A percentile compares a stretch with the other conserved stretches of the same genome.
Evolutionary conservation across 2,113 vertebrate species (phyloP).

Genomic region (Oenanthe melanoleuca): DNA sequence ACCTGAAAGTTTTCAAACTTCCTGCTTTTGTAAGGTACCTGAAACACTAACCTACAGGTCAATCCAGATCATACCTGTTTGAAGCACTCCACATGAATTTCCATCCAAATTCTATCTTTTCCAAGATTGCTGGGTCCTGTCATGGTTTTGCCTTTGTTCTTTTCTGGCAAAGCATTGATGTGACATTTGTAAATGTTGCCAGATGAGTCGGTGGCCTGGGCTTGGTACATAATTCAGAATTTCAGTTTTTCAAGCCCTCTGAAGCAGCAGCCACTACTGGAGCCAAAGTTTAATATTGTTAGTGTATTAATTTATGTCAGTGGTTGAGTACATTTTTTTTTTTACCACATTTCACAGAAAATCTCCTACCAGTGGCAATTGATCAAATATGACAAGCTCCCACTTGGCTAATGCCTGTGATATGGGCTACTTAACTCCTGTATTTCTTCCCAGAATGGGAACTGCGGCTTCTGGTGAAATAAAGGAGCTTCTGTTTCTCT

Average conservation of each 20-base stretch:
- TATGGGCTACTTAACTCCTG: conserved; percentile 17
- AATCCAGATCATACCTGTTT: not conserved
- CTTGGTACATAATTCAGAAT: conserved; percentile 31
- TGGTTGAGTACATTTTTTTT: not conserved
- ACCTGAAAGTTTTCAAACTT: not conserved
- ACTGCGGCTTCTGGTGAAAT: not conserved
- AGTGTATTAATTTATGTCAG: conserved; percentile 54
- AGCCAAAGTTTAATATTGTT: conserved; percentile 53
- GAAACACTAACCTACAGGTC: not conserved
- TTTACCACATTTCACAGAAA: conserved; percentile 27
- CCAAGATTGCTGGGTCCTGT: conserved; percentile 2
- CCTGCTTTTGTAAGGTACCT: not conserved
- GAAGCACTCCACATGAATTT: not conserved
- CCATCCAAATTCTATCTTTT: not conserved
- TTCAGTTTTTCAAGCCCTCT: conserved; percentile 2
- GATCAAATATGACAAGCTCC: conserved; percentile 54
- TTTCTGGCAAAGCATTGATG: conserved; percentile 25
- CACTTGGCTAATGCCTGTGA: not conserved
- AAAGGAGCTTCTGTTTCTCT: conserved; percentile 66
- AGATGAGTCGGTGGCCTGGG: conserved; percentile 1
- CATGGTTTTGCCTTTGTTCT: conserved; percentile 27
- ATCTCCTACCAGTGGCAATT: conserved; percentile 10
- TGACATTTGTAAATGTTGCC: conserved; percentile 41
- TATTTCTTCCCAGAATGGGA: conserved; percentile 45
- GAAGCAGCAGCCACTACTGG: not conserved